phyloP scores from a whole-genome alignment of 2,797 vertebrate species.

The Psittacula echo region DNA sequence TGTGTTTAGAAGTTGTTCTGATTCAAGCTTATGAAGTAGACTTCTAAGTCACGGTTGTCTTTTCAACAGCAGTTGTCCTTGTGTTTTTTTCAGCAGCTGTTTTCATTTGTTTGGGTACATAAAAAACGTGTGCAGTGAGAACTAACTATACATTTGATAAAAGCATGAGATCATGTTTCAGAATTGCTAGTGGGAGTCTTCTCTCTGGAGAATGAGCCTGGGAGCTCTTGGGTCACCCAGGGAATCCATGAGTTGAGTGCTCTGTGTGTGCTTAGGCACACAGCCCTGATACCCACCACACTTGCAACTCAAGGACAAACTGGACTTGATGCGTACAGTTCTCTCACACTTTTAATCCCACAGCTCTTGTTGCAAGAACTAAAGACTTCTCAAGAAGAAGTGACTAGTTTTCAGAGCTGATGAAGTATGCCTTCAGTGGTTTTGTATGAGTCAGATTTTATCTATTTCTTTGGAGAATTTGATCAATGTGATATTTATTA shows the following conservation, averaged over 20 bases:
- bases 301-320: not conserved
- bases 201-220: not conserved
- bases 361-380: not conserved
- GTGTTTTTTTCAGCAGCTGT: not conserved
- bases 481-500: not conserved
- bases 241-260: not conserved
- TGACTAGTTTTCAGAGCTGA: not conserved
- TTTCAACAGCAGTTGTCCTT: not conserved
- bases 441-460: not conserved
- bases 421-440: not conserved
- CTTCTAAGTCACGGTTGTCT: not conserved
- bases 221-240: not conserved
- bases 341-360: not conserved
- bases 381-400: not conserved
- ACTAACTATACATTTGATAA: not conserved
- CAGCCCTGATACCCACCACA: not conserved
- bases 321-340: not conserved
- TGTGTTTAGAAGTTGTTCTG: not conserved
- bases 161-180: not conserved
- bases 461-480: not conserved
- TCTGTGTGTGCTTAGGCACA: no score
- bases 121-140: not conserved
- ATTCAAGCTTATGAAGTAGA: not conserved
- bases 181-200: not conserved
- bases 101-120: not conserved